Evolutionary conservation across 2,888 invertebrate genomes (phyloP), one percentile per base, ranked within the genome.

Genomic region (Drosophila sordidapex): DNA sequence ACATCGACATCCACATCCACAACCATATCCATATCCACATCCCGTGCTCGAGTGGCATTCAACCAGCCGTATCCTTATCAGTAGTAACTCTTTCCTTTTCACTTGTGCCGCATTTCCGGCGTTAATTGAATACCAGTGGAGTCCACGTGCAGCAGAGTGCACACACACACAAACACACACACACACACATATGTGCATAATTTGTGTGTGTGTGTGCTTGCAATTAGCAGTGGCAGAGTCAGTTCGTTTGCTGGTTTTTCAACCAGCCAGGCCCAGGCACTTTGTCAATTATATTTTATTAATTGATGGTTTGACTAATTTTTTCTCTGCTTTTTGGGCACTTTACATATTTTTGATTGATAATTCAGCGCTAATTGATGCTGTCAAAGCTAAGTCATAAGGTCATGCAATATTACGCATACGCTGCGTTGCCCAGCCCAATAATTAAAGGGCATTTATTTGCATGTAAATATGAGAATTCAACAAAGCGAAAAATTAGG

Each of bases 71-170:
- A 72, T 84, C 83, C 89, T 89, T 84, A 86, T 84, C 87, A 75
- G 70, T 53, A 51, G 71, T 48, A 56, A 59, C 68, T 61, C 71
- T 56, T 72, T 75, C 67, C 72, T 63, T 70, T 63, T 53, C 67
- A 57, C 68, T 66, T 61, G 43, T 60, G 83, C 58, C 59, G 81
- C 75, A 74, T 87, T 83, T 86, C 90, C 86, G 83, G 71, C 72
- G 65, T 82, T 89, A 89, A 88, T 87, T 86, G 86, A 85, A 81
- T 85, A 64, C 72, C 72, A 57, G 49, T 63, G 62, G 40, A 46
- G 67, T 77, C 60, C 76, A 73, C 73, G 73, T 76, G 62, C 59
- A 38, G 38, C 18, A n/a, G 49, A 27, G 31, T 25, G 52, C 27
- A n/a, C 8, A 8, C n/a, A 43, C 40, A n/a, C 11, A 3, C 40